A percentile compares a stretch with the other conserved stretches of the same genome.
These are phyloP conservation scores for Delphinapterus leucas DNA, from an alignment of 2,113 vertebrate genomes.

Conservation along the genomic window DNA sequence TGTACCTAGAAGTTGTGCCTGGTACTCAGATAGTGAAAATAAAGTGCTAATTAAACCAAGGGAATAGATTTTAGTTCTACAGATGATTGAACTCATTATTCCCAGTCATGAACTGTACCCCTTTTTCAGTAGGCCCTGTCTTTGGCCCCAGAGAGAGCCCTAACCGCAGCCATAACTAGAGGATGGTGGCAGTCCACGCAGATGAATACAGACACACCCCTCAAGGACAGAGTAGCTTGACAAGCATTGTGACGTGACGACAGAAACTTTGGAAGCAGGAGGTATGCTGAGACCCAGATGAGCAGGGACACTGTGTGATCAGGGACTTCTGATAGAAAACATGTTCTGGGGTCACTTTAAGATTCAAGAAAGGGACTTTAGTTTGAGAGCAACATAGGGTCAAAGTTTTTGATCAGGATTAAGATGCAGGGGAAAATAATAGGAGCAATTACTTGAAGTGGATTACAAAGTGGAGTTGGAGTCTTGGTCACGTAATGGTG, in stretches of 20 bases:
- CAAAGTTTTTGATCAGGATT: neutral
- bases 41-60: slow-evolving; percentile 26
- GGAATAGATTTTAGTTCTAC: neutral
- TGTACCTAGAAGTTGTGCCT: neutral
- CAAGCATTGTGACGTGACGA: neutral
- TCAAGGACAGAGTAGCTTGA: neutral
- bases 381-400: neutral
- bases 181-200: neutral
- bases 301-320: neutral
- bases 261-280: neutral
- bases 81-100: neutral
- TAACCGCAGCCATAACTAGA: neutral
- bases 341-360: neutral
- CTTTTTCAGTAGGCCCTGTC: neutral
- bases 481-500: neutral
- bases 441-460: neutral
- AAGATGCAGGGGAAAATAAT: neutral
- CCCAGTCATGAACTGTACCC: neutral
- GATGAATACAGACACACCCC: neutral
- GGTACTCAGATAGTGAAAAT: neutral
- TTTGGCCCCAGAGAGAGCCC: neutral
- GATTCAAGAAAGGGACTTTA: neutral
- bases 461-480: neutral
- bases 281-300: neutral
- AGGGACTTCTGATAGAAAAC: neutral